phyloP scores from a whole-genome alignment of 2,797 vertebrate genomes.

The Sciurus vulgaris region DNA sequence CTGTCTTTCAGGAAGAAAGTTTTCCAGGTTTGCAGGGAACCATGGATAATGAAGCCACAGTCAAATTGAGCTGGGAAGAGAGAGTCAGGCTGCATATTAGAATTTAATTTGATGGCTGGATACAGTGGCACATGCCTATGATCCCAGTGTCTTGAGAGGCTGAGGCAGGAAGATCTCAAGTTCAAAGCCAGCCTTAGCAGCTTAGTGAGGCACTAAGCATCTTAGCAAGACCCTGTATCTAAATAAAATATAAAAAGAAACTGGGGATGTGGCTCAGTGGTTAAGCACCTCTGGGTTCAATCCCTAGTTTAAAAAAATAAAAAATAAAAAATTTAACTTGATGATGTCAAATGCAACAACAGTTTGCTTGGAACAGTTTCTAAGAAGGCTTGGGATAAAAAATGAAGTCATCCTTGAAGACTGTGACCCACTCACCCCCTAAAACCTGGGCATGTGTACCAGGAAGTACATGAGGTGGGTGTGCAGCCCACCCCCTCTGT shows the following conservation, averaged over 20 bases:
- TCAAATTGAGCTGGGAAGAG: neutral
- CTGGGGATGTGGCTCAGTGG: too few relatives aligned
- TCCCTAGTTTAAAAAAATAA: too few relatives aligned
- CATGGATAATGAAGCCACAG: neutral
- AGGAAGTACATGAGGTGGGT: rapidly evolving
- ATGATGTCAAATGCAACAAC: neutral
- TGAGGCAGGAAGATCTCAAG: too few relatives aligned
- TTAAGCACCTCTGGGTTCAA: too few relatives aligned
- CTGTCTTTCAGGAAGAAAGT: neutral
- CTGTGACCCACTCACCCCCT: neutral
- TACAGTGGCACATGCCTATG: too few relatives aligned
- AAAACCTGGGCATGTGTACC: rapidly evolving
- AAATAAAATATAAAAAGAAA: too few relatives aligned
- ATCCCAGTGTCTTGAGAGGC: too few relatives aligned
- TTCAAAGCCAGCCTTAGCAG: too few relatives aligned
- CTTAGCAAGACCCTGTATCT: too few relatives aligned
- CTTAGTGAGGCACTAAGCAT: too few relatives aligned
- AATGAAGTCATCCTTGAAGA: neutral
- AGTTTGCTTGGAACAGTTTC: neutral
- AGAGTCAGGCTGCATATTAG: neutral
- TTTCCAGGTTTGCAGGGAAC: neutral
- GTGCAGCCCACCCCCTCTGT: too few relatives aligned
- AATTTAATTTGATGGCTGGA: neutral
- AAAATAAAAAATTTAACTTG: neutral
- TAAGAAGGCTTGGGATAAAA: neutral